These are phyloP conservation scores for Neosalanx taihuensis DNA, from an alignment of 2,797 vertebrate species.

Conservation along the genomic window DNA sequence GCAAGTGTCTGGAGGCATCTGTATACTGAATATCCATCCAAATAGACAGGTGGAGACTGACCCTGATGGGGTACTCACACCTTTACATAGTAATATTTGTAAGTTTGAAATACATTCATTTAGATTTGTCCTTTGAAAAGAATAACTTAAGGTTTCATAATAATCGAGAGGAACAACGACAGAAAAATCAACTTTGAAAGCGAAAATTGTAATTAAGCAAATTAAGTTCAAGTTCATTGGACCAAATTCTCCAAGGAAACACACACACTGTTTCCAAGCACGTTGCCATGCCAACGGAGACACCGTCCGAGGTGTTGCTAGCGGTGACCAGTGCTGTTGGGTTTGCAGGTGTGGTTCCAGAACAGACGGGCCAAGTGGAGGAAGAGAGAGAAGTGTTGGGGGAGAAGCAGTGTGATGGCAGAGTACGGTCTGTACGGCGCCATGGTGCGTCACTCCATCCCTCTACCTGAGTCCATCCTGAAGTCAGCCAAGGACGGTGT, in stretches of 20 bases:
- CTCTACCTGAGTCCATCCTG: constrained; percentile 96
- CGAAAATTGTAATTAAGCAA: not conserved
- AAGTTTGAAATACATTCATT: no score
- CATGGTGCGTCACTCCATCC: constrained; percentile 98
- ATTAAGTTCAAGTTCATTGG: not conserved
- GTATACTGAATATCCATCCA: constrained; percentile 25
- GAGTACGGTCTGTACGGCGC: constrained; percentile 96
- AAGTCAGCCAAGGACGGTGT: constrained; percentile 98
- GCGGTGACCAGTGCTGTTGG: not conserved
- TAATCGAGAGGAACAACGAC: not conserved
- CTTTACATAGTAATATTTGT: constrained; percentile 26
- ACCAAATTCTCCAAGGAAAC: no score
- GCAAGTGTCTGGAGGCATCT: constrained; percentile 48
- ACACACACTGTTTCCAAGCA: not conserved
- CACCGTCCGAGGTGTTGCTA: not conserved
- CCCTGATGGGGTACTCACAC: constrained; percentile 53
- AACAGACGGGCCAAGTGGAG: constrained; percentile 98
- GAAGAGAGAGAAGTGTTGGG: constrained; percentile 99
- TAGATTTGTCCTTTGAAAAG: no score
- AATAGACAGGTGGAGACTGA: constrained; percentile 43
- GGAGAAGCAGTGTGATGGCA: constrained; percentile 97
- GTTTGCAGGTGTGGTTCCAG: constrained; percentile 96
- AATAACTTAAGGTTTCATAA: no score
- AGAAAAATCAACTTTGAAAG: not conserved
- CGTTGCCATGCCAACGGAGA: not conserved